These are phyloP conservation scores for Taenaris catops DNA, from an alignment of 2,888 invertebrate species.

Conservation along the genomic window DNA sequence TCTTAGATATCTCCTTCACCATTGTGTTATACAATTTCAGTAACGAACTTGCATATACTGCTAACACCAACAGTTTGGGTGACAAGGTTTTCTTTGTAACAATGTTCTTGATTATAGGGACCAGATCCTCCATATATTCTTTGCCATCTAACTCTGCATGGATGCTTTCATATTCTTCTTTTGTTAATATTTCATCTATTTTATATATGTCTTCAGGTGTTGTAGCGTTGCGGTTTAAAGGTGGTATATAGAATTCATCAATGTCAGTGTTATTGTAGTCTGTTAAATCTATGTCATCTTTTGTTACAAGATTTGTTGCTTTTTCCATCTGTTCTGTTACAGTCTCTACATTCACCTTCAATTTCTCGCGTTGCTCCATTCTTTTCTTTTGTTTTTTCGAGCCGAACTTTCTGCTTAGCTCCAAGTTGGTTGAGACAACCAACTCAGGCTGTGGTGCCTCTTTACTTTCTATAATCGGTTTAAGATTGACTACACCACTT, in stretches of 20 bases:
- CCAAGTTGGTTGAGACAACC: constrained; percentile 45
- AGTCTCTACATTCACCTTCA: constrained; percentile 78
- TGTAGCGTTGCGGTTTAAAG: constrained; percentile 67
- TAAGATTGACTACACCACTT: constrained; percentile 41
- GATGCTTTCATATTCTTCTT: constrained; percentile 52
- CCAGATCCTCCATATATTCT: constrained; percentile 37
- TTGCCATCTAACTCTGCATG: constrained; percentile 41
- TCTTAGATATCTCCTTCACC: constrained; percentile 42
- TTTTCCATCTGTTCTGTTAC: constrained; percentile 79
- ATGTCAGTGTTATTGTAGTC: constrained; percentile 46
- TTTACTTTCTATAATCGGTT: constrained; percentile 38
- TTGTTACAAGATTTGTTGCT: constrained; percentile 55
- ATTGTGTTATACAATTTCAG: constrained; percentile 35
- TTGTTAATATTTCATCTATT: constrained; percentile 56
- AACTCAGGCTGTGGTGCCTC: constrained; percentile 28
- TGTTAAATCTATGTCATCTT: constrained; percentile 48
- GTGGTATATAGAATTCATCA: constrained; percentile 67
- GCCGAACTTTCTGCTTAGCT: constrained; percentile 82
- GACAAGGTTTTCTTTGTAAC: constrained; percentile 30
- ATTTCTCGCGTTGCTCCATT: constrained; percentile 80
- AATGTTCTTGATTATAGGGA: constrained; percentile 38
- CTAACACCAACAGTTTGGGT: constrained; percentile 36
- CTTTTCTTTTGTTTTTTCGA: constrained; percentile 80
- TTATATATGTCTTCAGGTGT: constrained; percentile 66
- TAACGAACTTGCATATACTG: constrained; percentile 48